These are phyloP conservation scores for Bujurquina vittata DNA, from an alignment of 2,113 vertebrate genomes.

Conservation along the genomic window DNA sequence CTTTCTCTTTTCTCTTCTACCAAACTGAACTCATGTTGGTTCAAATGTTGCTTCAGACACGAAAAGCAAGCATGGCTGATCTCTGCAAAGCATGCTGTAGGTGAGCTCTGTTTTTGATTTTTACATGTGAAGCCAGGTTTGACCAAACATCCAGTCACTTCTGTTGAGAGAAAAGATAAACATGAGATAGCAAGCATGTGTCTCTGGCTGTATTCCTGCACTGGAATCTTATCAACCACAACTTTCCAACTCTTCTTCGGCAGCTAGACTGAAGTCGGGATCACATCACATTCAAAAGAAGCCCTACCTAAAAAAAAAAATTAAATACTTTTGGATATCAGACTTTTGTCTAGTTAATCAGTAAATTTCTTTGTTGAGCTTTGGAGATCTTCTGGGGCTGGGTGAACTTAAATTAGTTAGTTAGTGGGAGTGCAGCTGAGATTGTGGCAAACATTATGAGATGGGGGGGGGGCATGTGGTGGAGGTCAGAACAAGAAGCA, in stretches of 20 bases:
- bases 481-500: conserved; percentile 4
- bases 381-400: conserved; percentile 10
- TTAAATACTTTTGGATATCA: neutral
- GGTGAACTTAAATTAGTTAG: conserved; percentile 13
- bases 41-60: too few species aligned
- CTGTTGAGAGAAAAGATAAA: conserved; percentile 2
- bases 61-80: too few species aligned
- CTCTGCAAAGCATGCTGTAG: too few species aligned
- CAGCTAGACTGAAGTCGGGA: neutral
- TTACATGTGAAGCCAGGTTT: neutral
- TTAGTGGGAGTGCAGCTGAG: conserved; percentile 15
- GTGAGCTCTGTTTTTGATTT: neutral
- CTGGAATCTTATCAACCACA: conserved; percentile 32
- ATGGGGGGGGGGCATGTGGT: conserved; percentile 14
- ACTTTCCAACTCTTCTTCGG: neutral
- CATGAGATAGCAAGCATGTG: neutral
- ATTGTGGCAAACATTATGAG: neutral
- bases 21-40: too few species aligned
- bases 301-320: neutral
- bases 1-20: too few species aligned
- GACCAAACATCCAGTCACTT: neutral
- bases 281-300: neutral
- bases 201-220: neutral
- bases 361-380: conserved; percentile 30
- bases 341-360: conserved; percentile 57